Conservation (phyloP, 2,797 vertebrate species). For the Falco biarmicus region DNA sequence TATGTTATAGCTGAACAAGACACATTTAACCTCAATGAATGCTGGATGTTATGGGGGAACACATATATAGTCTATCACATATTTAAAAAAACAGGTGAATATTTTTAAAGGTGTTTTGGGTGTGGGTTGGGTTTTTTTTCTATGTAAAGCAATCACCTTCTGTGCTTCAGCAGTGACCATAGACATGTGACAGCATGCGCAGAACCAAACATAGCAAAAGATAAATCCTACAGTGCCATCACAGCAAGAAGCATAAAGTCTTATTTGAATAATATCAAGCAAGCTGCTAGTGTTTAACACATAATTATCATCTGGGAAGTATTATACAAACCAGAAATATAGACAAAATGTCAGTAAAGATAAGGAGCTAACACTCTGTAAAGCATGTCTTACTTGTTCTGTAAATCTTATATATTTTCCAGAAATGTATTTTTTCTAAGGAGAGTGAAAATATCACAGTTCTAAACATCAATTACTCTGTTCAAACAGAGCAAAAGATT, state of each 20-base stretch:
- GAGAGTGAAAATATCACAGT: not conserved
- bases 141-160: not conserved
- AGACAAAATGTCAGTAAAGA: not conserved
- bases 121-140: accelerated
- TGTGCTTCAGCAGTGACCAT: not conserved
- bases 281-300: not conserved
- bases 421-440: not conserved
- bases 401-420: not conserved
- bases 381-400: not conserved
- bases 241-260: not conserved
- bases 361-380: not conserved
- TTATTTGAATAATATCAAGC: not conserved
- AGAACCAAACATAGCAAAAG: not conserved
- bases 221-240: not conserved
- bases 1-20: not conserved
- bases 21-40: not conserved
- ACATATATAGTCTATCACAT: accelerated
- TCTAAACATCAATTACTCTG: not conserved
- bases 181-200: not conserved
- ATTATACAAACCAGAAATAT: not conserved
- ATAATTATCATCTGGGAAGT: not conserved
- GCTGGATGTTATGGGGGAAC: not conserved
- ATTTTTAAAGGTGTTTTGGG: not conserved
- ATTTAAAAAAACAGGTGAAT: not conserved
- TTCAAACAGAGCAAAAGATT: not conserved